Evolutionary conservation across 2,888 invertebrate genomes (phyloP).

Genomic region (Baccha elongata): DNA sequence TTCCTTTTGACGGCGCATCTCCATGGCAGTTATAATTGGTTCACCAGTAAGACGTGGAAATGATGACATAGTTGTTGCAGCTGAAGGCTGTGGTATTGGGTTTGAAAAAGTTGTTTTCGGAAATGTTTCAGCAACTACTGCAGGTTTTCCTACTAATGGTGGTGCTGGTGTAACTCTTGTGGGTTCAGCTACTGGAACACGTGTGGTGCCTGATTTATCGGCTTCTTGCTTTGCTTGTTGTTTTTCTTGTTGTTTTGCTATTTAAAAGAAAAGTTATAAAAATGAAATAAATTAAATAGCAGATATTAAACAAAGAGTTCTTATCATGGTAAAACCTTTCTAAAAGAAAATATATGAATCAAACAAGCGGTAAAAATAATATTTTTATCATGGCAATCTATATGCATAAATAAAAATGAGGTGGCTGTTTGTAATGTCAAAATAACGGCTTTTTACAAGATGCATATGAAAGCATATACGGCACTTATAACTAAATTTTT

Average conservation of each 20-base stretch:
- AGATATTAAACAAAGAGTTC: too few relatives aligned
- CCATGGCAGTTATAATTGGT: constrained; percentile 80
- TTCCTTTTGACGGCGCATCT: constrained; percentile 84
- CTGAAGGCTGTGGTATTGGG: constrained; percentile 48
- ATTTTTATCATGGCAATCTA: too few relatives aligned
- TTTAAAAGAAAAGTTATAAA: not conserved
- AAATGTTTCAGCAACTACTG: not conserved
- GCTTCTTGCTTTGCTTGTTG: constrained; percentile 42
- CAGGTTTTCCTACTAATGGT: constrained; percentile 10
- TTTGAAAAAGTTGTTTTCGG: constrained; percentile 56
- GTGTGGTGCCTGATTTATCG: constrained; percentile 55
- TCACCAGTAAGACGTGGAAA: constrained; percentile 38
- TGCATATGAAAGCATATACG: too few relatives aligned
- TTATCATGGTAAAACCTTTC: too few relatives aligned
- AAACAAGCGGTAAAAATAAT: too few relatives aligned
- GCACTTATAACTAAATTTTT: too few relatives aligned
- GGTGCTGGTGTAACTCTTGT: constrained; percentile 48
- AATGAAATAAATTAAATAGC: too few relatives aligned
- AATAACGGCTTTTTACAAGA: too few relatives aligned
- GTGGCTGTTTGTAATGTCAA: too few relatives aligned
- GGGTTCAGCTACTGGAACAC: constrained; percentile 33
- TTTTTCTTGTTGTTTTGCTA: constrained; percentile 43
- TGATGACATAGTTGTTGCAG: constrained; percentile 63
- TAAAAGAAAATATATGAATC: too few relatives aligned
- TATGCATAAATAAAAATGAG: too few relatives aligned